phyloP scores from a whole-genome alignment of 2,113 vertebrate genomes.

The Misgurnus anguillicaudatus region DNA sequence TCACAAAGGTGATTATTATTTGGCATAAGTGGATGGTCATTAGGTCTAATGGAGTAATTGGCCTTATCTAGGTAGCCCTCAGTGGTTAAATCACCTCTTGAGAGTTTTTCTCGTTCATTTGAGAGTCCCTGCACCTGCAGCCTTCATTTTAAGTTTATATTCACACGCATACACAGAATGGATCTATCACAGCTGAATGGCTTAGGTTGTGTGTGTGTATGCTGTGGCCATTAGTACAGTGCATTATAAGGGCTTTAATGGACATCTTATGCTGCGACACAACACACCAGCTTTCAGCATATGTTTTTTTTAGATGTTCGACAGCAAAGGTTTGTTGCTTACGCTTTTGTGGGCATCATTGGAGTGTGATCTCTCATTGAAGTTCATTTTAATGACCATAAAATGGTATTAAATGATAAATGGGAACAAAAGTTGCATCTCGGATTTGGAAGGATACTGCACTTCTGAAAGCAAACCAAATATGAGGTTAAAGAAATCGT shows the following conservation, averaged over 20 bases:
- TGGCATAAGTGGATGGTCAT: slow-evolving; percentile 22
- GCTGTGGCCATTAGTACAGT: not conserved
- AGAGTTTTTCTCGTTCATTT: not conserved
- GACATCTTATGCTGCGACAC: no score
- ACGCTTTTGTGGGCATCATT: no score
- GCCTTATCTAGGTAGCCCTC: not conserved
- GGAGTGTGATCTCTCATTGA: no score
- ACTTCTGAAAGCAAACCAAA: not conserved
- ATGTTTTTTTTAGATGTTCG: no score
- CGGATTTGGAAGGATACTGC: not conserved
- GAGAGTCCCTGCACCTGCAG: slow-evolving; percentile 25
- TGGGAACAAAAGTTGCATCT: not conserved
- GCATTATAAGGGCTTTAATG: no score
- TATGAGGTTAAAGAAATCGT: no score
- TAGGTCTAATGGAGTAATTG: slow-evolving; percentile 37
- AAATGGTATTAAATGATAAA: not conserved
- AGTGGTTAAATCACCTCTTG: slow-evolving; percentile 18
- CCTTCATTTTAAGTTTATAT: not conserved
- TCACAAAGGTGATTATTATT: slow-evolving; percentile 21
- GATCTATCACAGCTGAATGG: slow-evolving; percentile 21
- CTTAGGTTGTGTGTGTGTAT: not conserved
- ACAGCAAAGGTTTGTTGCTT: no score
- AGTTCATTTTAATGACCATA: no score
- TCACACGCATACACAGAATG: not conserved
- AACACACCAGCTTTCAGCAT: not conserved